Percentiles rank a stretch among this genome's conserved stretches.
phyloP scores from a whole-genome alignment of 2,113 vertebrate species.

The Conger conger region DNA sequence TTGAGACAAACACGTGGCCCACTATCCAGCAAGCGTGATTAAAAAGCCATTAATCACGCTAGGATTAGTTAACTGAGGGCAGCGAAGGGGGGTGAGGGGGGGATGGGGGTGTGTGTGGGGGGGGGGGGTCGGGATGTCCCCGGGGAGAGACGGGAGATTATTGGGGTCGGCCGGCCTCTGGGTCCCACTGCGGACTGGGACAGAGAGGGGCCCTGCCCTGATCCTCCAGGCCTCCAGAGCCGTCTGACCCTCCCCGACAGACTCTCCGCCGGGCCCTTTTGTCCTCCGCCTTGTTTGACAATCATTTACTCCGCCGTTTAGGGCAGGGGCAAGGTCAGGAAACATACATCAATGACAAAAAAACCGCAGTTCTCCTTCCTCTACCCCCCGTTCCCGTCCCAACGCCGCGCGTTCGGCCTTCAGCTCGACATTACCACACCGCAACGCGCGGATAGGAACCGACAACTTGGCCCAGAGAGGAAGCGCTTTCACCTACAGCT shows the following conservation, averaged over 20 bases:
- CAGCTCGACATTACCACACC: not conserved
- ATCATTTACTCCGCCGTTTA: constrained; percentile 72
- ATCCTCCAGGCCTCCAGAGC: constrained; percentile 27
- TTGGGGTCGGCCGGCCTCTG: constrained; percentile 51
- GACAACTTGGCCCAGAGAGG: not conserved
- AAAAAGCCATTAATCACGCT: constrained; percentile 65
- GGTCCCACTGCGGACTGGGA: constrained; percentile 43
- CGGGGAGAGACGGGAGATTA: constrained; percentile 42
- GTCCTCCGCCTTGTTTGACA: constrained; percentile 69
- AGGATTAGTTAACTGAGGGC: constrained; percentile 48
- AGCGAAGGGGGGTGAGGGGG: constrained; percentile 34
- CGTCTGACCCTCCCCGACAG: constrained; percentile 46
- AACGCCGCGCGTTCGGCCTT: not conserved
- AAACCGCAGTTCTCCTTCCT: constrained; percentile 46
- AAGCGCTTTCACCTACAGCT: not conserved
- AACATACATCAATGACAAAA: constrained; percentile 56
- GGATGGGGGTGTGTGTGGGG: constrained; percentile 33
- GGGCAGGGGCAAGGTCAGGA: constrained; percentile 55
- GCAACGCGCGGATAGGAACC: not conserved
- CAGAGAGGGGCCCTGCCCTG: constrained; percentile 21
- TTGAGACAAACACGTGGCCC: constrained; percentile 33
- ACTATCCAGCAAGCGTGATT: constrained; percentile 51
- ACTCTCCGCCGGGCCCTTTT: constrained; percentile 65
- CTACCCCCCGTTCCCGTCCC: not conserved
- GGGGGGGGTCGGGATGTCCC: not conserved